A percentile compares a stretch with the other conserved stretches of the same genome.
These are phyloP conservation scores for Holcopasites calliopsidis DNA, from an alignment of 1,140 invertebrate species.

Conservation along the genomic window DNA sequence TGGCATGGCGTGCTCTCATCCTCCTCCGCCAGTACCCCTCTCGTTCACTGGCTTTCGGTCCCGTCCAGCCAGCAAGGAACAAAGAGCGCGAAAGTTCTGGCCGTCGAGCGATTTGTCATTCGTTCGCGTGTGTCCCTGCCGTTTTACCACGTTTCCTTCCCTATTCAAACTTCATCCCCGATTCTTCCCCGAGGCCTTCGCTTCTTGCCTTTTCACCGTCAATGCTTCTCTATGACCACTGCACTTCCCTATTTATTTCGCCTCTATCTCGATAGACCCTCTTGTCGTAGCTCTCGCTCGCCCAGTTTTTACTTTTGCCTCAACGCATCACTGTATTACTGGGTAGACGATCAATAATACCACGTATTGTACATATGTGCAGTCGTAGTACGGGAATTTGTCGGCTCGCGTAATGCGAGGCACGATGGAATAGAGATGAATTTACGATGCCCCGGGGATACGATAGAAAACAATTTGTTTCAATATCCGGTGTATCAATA, in stretches of 20 bases:
- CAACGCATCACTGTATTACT: conserved; percentile 26
- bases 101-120: conserved; percentile 35
- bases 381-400: too few species aligned
- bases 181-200: background rate
- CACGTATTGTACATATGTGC: too few species aligned
- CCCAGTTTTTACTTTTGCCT: background rate
- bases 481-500: conserved; percentile 36
- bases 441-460: background rate
- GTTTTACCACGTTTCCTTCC: background rate
- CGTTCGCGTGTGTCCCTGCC: conserved; percentile 13
- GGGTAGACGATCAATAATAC: background rate
- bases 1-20: conserved; percentile 1
- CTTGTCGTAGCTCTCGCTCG: background rate
- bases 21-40: background rate
- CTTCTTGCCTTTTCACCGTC: conserved; percentile 21
- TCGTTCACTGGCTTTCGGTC: background rate
- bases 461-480: conserved; percentile 42
- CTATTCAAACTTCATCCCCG: background rate
- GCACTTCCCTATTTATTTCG: background rate
- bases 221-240: background rate
- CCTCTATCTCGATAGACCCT: background rate
- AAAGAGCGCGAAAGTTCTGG: conserved; percentile 41
- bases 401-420: background rate
- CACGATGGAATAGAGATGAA: background rate
- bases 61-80: conserved; percentile 9